These are phyloP conservation scores for Solenodon paradoxus DNA, from an alignment of 2,113 vertebrate species.

Conservation along the genomic window DNA sequence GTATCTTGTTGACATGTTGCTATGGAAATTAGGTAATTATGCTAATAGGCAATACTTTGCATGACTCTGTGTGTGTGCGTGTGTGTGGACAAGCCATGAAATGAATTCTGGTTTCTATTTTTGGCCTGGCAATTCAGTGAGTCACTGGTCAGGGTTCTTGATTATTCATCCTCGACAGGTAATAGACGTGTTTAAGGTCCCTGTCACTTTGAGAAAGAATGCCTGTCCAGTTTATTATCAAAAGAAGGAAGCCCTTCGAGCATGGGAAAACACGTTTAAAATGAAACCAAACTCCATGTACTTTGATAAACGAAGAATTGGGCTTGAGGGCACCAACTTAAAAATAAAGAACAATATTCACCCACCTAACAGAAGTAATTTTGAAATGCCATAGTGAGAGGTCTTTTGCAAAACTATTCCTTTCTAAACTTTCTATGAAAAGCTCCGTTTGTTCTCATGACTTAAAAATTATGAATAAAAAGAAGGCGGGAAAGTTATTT, in stretches of 20 bases:
- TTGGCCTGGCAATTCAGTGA: constrained; percentile 23
- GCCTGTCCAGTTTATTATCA: not conserved
- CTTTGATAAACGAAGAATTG: not conserved
- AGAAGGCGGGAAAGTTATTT: not conserved
- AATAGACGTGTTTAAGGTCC: not conserved
- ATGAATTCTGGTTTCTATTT: constrained; percentile 57
- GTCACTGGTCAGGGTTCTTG: constrained; percentile 22
- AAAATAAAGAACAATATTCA: not conserved
- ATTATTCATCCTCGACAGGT: not conserved
- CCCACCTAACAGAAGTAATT: not conserved
- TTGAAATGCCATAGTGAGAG: not conserved
- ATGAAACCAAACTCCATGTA: not conserved
- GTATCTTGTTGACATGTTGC: constrained; percentile 38
- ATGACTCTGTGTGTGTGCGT: not conserved
- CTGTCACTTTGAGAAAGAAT: not conserved
- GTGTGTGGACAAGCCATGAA: not conserved
- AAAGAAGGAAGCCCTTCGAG: not conserved
- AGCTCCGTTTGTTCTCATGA: not conserved
- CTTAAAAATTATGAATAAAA: not conserved
- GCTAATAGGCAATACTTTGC: not conserved
- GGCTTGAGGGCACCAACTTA: not conserved
- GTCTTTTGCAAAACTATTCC: not conserved
- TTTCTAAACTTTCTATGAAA: constrained; percentile 10
- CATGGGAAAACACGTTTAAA: not conserved
- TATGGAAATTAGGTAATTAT: constrained; percentile 35